Base-by-base conservation (phyloP, 2,113 vertebrate species). In the Papio anubis region DNA sequence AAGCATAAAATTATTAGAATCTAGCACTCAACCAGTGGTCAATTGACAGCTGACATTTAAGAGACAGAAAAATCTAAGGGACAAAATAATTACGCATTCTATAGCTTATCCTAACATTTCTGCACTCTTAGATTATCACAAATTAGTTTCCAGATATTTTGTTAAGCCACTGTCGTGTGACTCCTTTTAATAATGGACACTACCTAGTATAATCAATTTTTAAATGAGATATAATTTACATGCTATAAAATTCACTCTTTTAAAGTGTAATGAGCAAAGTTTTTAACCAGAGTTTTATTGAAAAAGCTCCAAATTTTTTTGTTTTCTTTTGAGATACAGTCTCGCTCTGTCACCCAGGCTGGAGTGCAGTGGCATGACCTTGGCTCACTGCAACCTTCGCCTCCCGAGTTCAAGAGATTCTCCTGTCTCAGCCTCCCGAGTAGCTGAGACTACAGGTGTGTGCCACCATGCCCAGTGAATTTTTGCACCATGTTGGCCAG, bases 271-370 rank as follows among this genome's bases (percentile, higher is more conserved):
- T 66, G 5, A 48, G 45, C 20, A 87, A 48, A 86, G 30, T 59
- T 91, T 87, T 97, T n/a, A 38, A 35, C 32, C 79, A 21, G 30
- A 96, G 40, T 91, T 90, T 79, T 95, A 64, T 85, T 85, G 85
- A 94, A 64, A 96, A 89, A 48, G 57, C 38, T 40, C 20, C 30
- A 20, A 78, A 76, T 70, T 80, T 68, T 76, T 64, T 27, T 59
- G 9, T 61, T 61, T 30, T 61, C 25, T 64, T 64, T 64, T 64
- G 27, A 13, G 27, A 64, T 13, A 64, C 11, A 64, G 61, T 64
- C 61, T 64, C 2, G 12, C 2, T 30, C 27, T 30, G 5, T 64
- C 27, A 64, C 27, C 61, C 61, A 64, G 61, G 11, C 11, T 30
- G 25, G 61, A 64, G 25, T 64, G 61, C 61, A 30, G 11, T 64